These are phyloP conservation scores for Chironomus tepperi DNA, from an alignment of 1,140 invertebrate species.

Conservation along the genomic window DNA sequence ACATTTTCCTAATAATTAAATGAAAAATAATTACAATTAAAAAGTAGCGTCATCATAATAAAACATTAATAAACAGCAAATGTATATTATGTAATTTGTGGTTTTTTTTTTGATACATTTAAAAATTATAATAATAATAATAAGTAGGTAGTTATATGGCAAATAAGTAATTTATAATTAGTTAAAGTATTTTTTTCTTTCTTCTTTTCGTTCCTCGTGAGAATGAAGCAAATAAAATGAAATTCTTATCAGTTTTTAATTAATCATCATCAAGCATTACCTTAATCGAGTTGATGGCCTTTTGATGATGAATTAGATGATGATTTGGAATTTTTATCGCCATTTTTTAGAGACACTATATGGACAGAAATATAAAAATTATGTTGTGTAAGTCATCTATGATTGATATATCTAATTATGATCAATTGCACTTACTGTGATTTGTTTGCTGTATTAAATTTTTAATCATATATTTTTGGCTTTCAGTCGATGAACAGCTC, in stretches of 20 bases:
- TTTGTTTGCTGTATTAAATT: conserved; percentile 19
- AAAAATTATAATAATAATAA: conserved; percentile 8
- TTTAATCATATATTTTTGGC: conserved; percentile 22
- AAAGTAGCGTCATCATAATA: too few species aligned
- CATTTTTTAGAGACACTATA: conserved; percentile 16
- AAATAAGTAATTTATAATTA: conserved; percentile 10
- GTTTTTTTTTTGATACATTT: too few species aligned
- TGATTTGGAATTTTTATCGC: conserved; percentile 21
- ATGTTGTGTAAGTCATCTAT: neutral
- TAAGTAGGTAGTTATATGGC: neutral
- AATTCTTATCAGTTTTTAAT: conserved; percentile 14
- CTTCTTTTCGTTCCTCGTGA: neutral
- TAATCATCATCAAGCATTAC: conserved; percentile 1
- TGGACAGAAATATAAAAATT: neutral
- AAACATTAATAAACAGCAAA: too few species aligned
- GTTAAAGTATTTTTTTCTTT: neutral
- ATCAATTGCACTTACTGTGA: conserved; percentile 4
- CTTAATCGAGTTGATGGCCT: neutral
- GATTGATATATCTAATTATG: neutral
- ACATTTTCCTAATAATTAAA: too few species aligned
- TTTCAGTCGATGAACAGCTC: conserved; percentile 9
- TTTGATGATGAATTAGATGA: conserved; percentile 19
- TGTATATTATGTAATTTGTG: too few species aligned
- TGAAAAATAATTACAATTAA: too few species aligned
- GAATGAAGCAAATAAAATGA: conserved; percentile 11